Conservation (phyloP, 2,113 vertebrate species). For the Paramormyrops kingsleyae region DNA sequence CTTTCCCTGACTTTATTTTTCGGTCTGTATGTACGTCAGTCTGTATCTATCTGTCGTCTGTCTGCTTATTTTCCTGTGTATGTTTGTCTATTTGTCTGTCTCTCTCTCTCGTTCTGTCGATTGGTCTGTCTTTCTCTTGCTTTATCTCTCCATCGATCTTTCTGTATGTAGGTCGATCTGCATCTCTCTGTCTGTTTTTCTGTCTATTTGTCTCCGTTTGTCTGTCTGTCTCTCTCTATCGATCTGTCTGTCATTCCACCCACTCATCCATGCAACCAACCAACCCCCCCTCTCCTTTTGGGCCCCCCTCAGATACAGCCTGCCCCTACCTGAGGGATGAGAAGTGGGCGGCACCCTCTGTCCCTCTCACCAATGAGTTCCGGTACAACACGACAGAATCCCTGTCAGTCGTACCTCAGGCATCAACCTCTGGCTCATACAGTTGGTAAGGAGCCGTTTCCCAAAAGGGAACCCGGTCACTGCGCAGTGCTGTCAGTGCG, state of each 20-base stretch:
- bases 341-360: slow-evolving; percentile 73
- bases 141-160: neutral
- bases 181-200: neutral
- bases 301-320: slow-evolving; percentile 40
- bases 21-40: neutral
- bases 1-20: neutral
- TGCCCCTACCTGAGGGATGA: slow-evolving; percentile 73
- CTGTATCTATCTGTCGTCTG: neutral
- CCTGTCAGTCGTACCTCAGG: slow-evolving; percentile 64
- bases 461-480: neutral
- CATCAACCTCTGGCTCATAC: slow-evolving; percentile 51
- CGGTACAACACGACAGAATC: slow-evolving; percentile 76
- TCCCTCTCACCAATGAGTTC: slow-evolving; percentile 78
- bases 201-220: neutral
- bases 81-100: neutral
- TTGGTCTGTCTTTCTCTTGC: neutral
- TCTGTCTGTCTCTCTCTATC: neutral
- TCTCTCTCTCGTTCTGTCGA: neutral
- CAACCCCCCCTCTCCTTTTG: slow-evolving; percentile 12
- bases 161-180: neutral
- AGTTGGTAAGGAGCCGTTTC: slow-evolving; percentile 61
- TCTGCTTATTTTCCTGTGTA: neutral
- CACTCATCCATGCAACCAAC: neutral
- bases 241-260: neutral
- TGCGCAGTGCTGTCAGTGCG: neutral